A percentile compares a stretch with the other conserved stretches of the same genome.
These are phyloP conservation scores for Congeria kusceri DNA, from an alignment of 2,888 invertebrate genomes.

Conservation along the genomic window DNA sequence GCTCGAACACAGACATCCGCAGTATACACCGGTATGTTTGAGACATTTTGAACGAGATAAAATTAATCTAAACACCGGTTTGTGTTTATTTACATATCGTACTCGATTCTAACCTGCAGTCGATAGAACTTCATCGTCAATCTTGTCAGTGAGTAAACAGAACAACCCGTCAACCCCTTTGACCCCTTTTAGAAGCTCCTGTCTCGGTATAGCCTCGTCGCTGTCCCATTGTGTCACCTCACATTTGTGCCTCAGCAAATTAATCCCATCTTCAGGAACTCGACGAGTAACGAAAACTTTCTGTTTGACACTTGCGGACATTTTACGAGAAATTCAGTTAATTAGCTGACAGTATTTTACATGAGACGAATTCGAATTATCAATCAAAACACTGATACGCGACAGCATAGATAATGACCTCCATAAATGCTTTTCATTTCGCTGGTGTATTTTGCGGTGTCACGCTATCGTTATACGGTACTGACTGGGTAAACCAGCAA, in stretches of 20 bases:
- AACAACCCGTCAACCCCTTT: slow-evolving; percentile 91
- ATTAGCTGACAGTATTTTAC: too few relatives aligned
- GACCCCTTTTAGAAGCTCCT: slow-evolving; percentile 90
- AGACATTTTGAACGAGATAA: not conserved
- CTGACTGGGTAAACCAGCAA: too few relatives aligned
- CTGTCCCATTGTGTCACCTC: slow-evolving; percentile 79
- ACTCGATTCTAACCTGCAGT: slow-evolving; percentile 88
- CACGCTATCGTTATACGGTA: too few relatives aligned
- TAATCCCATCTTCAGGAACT: slow-evolving; percentile 78
- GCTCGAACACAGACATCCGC: too few relatives aligned
- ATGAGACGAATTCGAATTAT: too few relatives aligned
- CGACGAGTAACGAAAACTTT: slow-evolving; percentile 81
- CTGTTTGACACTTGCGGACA: slow-evolving; percentile 50
- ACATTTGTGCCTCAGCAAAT: slow-evolving; percentile 72
- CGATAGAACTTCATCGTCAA: slow-evolving; percentile 92
- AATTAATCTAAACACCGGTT: slow-evolving; percentile 23
- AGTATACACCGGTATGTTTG: too few relatives aligned
- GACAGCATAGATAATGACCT: too few relatives aligned
- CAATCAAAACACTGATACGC: too few relatives aligned
- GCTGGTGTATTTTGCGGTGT: too few relatives aligned
- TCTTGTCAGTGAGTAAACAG: slow-evolving; percentile 93
- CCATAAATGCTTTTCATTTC: too few relatives aligned
- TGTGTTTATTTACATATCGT: too few relatives aligned
- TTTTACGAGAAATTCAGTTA: not conserved
- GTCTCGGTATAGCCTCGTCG: slow-evolving; percentile 85